Evolutionary conservation across 1,140 invertebrate genomes (phyloP).

Genomic region (Vollenhovia emeryi): DNA sequence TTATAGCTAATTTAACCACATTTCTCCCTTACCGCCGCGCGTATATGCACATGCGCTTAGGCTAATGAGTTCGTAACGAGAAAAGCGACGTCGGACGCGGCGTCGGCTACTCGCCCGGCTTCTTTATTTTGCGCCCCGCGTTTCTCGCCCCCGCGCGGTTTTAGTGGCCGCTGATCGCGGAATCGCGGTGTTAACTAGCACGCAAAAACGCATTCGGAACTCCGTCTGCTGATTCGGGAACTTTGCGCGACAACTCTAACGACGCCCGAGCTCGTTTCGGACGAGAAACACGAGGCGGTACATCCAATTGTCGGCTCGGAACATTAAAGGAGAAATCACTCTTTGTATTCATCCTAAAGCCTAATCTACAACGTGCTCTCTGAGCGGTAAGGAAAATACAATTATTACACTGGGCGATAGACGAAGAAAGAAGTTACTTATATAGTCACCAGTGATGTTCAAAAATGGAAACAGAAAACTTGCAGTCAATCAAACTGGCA

Average conservation of each 20-base stretch:
- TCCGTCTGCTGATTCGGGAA: background rate
- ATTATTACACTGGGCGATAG: no score
- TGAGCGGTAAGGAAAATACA: no score
- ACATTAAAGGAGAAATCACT: background rate
- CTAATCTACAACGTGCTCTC: no score
- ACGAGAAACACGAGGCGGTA: background rate
- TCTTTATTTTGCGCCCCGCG: slow-evolving; percentile 21
- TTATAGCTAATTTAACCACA: slow-evolving; percentile 59
- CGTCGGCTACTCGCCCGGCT: background rate
- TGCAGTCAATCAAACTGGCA: no score
- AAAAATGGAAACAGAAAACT: no score
- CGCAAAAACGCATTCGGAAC: slow-evolving; percentile 22
- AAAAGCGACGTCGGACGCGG: slow-evolving; percentile 50
- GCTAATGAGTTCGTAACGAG: slow-evolving; percentile 57
- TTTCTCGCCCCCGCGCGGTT: slow-evolving; percentile 7
- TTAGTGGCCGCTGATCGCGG: slow-evolving; percentile 20
- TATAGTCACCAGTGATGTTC: no score
- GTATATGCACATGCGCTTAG: slow-evolving; percentile 52
- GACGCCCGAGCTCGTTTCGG: background rate
- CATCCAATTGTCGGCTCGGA: background rate
- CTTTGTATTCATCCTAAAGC: no score
- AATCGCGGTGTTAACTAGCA: background rate
- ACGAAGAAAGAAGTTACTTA: no score
- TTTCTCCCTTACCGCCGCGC: slow-evolving; percentile 32
- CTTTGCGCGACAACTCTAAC: background rate